Evolutionary conservation across 1,140 invertebrate genomes (phyloP).

Genomic region (Antheraea pernyi): DNA sequence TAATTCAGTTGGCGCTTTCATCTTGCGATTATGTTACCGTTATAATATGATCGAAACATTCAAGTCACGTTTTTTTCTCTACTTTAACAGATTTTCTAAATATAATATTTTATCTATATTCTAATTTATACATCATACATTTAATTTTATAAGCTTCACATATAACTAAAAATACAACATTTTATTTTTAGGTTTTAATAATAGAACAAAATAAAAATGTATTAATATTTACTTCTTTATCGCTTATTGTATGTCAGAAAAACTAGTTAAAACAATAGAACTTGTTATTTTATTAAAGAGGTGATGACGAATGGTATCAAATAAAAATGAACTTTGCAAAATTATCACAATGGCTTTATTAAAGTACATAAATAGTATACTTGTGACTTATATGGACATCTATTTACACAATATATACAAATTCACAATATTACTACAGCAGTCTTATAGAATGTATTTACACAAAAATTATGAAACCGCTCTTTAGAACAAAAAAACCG

Average conservation of each 20-base stretch:
- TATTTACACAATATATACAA: slow-evolving; percentile 74
- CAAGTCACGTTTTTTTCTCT: slow-evolving; percentile 50
- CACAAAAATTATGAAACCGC: slow-evolving; percentile 67
- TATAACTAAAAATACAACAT: no score
- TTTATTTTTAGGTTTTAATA: not conserved
- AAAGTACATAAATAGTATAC: slow-evolving; percentile 79
- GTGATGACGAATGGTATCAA: slow-evolving; percentile 24
- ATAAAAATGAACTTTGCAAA: slow-evolving; percentile 66
- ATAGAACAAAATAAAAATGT: not conserved
- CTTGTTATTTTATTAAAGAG: not conserved
- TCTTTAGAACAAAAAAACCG: slow-evolving; percentile 66
- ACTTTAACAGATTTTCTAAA: slow-evolving; percentile 53
- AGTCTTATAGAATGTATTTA: slow-evolving; percentile 79
- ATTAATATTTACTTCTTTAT: not conserved
- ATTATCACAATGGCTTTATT: slow-evolving; percentile 80
- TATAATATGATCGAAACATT: slow-evolving; percentile 43
- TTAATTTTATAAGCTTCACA: not conserved
- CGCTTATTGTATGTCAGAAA: not conserved
- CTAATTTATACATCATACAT: not conserved
- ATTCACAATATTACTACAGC: slow-evolving; percentile 74
- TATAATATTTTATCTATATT: not conserved
- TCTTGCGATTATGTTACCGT: slow-evolving; percentile 57
- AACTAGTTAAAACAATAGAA: not conserved
- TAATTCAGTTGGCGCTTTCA: slow-evolving; percentile 53
- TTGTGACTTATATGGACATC: slow-evolving; percentile 77